Evolutionary conservation across 2,113 vertebrate genomes (phyloP).

Genomic region (Rhodinocichla rosea): DNA sequence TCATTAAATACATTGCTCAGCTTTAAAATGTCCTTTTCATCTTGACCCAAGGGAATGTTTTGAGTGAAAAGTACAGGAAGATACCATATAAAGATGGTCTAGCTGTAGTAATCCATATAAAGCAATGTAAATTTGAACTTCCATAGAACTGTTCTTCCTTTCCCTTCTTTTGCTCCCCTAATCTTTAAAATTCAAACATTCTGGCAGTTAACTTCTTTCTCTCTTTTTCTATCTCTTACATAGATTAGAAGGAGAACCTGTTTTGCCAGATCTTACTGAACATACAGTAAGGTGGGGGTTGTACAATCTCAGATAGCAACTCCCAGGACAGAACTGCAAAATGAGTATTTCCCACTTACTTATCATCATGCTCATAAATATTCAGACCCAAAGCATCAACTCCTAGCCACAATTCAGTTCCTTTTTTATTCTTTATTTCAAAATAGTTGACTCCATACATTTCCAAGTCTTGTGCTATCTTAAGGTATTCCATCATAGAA

Average conservation of each 20-base stretch:
- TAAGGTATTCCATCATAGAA: slow-evolving; percentile 98
- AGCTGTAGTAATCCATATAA: not conserved
- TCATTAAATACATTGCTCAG: not conserved
- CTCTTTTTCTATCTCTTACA: not conserved
- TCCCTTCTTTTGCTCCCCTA: not conserved
- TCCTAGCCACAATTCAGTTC: slow-evolving; percentile 95
- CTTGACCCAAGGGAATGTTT: not conserved
- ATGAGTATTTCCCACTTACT: slow-evolving; percentile 75
- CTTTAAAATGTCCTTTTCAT: not conserved
- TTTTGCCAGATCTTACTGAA: not conserved
- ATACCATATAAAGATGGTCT: not conserved
- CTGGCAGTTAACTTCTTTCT: not conserved
- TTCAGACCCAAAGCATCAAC: slow-evolving; percentile 96
- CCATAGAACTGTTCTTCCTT: not conserved
- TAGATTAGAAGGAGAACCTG: not conserved
- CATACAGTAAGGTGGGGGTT: not conserved
- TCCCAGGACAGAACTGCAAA: not conserved
- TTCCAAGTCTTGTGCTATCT: slow-evolving; percentile 96
- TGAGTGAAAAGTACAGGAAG: not conserved
- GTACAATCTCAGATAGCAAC: not conserved
- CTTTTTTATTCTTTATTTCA: slow-evolving; percentile 99
- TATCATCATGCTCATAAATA: slow-evolving; percentile 97
- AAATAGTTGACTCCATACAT: slow-evolving; percentile 99
- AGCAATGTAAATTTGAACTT: not conserved
- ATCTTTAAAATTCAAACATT: not conserved